Conservation (phyloP, 2,113 vertebrate species). For the Sceloporus tristichus region DNA sequence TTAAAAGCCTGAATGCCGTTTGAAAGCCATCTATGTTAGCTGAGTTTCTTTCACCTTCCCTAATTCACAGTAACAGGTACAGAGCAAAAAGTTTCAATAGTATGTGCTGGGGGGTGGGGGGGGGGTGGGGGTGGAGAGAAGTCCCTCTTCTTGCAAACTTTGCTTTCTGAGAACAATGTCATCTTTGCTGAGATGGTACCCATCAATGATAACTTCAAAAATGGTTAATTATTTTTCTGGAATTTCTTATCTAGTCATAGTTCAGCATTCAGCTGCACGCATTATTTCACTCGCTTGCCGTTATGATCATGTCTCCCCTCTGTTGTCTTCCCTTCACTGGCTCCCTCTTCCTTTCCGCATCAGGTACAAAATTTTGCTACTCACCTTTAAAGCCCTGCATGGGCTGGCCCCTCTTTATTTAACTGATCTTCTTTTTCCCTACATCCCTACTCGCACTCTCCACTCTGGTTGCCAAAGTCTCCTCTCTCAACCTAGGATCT, state of each 20-base stretch:
- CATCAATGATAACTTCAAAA: slow-evolving; percentile 32
- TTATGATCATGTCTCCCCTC: too few species aligned
- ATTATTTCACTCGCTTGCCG: too few species aligned
- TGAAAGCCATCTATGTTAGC: slow-evolving; percentile 50
- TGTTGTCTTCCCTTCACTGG: too few species aligned
- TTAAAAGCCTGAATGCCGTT: slow-evolving; percentile 66
- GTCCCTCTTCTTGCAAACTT: slow-evolving; percentile 18
- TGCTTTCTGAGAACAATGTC: slow-evolving; percentile 32
- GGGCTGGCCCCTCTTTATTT: too few species aligned
- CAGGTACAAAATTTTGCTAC: too few species aligned
- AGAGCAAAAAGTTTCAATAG: slow-evolving; percentile 27
- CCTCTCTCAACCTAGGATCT: too few species aligned
- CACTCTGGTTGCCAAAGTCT: too few species aligned
- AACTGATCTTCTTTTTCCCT: too few species aligned
- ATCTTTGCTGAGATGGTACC: slow-evolving; percentile 20
- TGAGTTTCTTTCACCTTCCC: slow-evolving; percentile 61
- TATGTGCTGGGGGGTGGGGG: not conserved
- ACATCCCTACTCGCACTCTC: too few species aligned
- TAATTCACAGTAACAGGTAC: slow-evolving; percentile 45
- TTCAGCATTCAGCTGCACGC: not conserved
- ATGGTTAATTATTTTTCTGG: not conserved
- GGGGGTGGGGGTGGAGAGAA: not conserved
- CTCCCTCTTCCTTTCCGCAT: too few species aligned
- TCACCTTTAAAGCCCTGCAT: too few species aligned
- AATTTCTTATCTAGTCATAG: slow-evolving; percentile 10